These are phyloP conservation scores for Temnothorax nylanderi DNA, from an alignment of 1,140 invertebrate genomes.

Conservation along the genomic window DNA sequence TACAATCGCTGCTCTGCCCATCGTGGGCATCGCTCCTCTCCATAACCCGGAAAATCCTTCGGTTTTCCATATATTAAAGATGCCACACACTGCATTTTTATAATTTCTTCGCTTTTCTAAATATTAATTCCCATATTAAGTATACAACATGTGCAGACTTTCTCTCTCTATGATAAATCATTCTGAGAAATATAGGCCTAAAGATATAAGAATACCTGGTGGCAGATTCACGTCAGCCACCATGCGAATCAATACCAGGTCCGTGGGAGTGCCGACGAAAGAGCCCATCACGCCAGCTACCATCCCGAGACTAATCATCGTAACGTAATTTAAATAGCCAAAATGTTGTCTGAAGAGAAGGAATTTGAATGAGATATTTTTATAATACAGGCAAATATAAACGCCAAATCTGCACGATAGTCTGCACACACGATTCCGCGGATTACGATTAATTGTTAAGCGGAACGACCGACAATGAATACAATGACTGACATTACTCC, in stretches of 20 bases:
- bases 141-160: neutral
- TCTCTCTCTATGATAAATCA: neutral
- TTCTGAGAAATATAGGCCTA: neutral
- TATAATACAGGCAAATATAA: neutral
- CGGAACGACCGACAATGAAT: neutral
- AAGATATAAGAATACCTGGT: conserved; percentile 72
- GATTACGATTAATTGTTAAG: conserved; percentile 4
- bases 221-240: conserved; percentile 90
- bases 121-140: neutral
- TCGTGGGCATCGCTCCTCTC: conserved; percentile 87
- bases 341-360: conserved; percentile 48
- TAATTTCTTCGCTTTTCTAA: conserved; percentile 88
- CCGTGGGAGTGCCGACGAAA: conserved; percentile 68
- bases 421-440: too few species aligned
- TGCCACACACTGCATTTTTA: conserved; percentile 89
- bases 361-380: neutral
- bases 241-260: conserved; percentile 89
- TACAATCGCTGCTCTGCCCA: conserved; percentile 88
- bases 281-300: conserved; percentile 61
- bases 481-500: conserved; percentile 43
- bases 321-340: conserved; percentile 63
- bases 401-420: neutral
- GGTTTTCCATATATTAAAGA: conserved; percentile 88
- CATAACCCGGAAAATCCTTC: conserved; percentile 90
- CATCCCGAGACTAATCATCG: conserved; percentile 69